phyloP scores from a whole-genome alignment of 2,888 invertebrate species.

The Sabatieria punctata region DNA sequence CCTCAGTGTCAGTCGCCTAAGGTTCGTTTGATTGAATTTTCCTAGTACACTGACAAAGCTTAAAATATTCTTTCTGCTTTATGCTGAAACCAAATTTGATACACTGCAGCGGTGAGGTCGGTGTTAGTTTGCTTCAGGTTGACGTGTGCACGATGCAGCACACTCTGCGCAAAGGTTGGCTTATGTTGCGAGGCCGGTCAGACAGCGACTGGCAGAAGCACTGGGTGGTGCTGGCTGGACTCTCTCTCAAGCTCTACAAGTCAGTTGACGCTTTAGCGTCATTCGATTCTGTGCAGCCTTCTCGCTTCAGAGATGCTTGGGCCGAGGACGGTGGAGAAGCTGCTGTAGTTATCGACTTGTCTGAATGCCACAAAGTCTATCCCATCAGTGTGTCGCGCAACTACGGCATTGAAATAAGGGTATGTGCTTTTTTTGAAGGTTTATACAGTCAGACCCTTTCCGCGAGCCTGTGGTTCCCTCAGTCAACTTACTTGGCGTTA shows the following conservation, averaged over 20 bases:
- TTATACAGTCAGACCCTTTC: no score
- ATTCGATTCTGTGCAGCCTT: no score
- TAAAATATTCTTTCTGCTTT: no score
- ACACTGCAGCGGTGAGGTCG: no score
- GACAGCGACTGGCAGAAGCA: slow-evolving; percentile 28
- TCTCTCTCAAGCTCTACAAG: slow-evolving; percentile 25
- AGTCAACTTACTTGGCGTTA: no score
- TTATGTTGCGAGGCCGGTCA: slow-evolving; percentile 25
- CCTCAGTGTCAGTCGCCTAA: no score
- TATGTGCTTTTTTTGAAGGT: slow-evolving; percentile 5
- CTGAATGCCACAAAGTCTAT: slow-evolving; percentile 27
- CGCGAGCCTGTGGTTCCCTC: no score
- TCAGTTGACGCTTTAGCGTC: slow-evolving; percentile 7
- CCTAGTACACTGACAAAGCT: no score
- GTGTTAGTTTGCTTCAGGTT: no score
- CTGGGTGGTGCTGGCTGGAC: slow-evolving; percentile 29
- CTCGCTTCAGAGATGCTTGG: slow-evolving; percentile 25
- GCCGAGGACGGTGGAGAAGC: slow-evolving; percentile 25
- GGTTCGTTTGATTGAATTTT: no score
- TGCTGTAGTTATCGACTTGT: slow-evolving; percentile 21
- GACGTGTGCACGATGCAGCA: slow-evolving; percentile 14
- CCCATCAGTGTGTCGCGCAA: slow-evolving; percentile 23
- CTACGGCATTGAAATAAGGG: slow-evolving; percentile 29
- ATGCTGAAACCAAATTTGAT: no score
- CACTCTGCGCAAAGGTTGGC: slow-evolving; percentile 29